phyloP scores from a whole-genome alignment of 1,140 invertebrate genomes.

The Acyrthosiphon pisum region DNA sequence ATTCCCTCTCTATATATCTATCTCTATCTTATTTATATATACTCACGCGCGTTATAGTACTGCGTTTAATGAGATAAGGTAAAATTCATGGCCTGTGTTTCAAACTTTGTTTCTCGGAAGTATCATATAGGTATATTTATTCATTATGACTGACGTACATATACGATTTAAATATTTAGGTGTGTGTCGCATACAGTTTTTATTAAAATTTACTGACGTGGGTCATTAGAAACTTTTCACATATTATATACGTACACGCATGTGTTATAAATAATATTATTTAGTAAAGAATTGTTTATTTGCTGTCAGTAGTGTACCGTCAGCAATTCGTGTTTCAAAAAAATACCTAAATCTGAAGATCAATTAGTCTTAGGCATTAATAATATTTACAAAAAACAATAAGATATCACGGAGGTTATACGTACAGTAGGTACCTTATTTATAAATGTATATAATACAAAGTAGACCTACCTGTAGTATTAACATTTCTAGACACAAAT shows the following conservation, averaged over 20 bases:
- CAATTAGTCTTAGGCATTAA: not conserved
- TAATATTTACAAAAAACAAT: not conserved
- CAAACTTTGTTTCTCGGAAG: not conserved
- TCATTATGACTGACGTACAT: not conserved
- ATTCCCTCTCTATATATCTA: not conserved
- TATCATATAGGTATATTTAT: not conserved
- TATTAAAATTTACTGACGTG: constrained; percentile 12
- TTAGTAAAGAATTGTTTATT: not conserved
- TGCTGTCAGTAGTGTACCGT: too few relatives aligned
- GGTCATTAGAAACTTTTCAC: not conserved
- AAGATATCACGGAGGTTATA: not conserved
- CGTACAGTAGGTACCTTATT: not conserved
- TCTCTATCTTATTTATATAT: constrained; percentile 4
- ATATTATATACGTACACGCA: not conserved
- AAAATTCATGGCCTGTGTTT: not conserved
- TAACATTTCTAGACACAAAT: not conserved
- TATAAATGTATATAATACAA: not conserved
- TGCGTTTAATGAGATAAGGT: constrained; percentile 12
- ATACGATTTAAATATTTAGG: constrained; percentile 23
- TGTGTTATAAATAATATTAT: not conserved
- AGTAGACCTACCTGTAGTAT: not conserved
- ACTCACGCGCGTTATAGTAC: not conserved
- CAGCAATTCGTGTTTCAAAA: not conserved
- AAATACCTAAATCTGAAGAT: not conserved
- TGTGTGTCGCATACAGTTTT: not conserved